Conservation (phyloP, 2,888 invertebrate genomes). For the Carpatolechia fugitivella region DNA sequence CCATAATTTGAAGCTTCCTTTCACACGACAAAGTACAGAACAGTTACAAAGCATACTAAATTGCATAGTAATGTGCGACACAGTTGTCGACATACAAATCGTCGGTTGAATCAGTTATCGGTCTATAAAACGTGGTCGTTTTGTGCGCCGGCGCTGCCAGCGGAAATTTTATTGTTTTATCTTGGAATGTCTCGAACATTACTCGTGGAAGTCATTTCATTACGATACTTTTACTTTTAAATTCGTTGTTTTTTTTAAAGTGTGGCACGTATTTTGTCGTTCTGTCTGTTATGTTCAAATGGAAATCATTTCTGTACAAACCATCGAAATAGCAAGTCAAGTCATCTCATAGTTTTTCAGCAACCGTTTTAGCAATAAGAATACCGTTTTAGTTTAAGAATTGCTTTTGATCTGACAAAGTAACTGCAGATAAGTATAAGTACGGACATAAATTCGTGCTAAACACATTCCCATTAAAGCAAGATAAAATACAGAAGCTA, state of each 20-base stretch:
- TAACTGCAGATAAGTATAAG: no score
- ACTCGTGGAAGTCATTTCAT: background rate
- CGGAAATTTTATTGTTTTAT: slow-evolving; percentile 1
- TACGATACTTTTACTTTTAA: background rate
- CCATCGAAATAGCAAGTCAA: no score
- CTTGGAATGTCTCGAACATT: background rate
- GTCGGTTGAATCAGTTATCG: background rate
- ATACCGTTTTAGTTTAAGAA: no score
- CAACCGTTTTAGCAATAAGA: no score
- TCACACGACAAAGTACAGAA: background rate
- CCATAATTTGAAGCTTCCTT: background rate
- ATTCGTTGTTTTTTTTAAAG: no score
- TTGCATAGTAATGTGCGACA: background rate
- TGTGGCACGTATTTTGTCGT: background rate
- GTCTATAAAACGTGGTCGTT: background rate
- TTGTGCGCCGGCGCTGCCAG: background rate
- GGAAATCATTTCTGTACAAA: no score
- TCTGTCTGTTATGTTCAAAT: no score
- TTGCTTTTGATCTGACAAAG: no score
- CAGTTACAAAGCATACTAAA: slow-evolving; percentile 2
- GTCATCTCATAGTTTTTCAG: no score
- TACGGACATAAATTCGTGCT: no score
- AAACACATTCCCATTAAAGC: no score
- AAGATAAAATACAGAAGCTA: no score
- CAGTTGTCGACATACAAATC: slow-evolving; percentile 1